Evolutionary conservation across 1,140 invertebrate species (phyloP), one percentile per base, ranked within the genome.

Genomic region (Euura lappo): DNA sequence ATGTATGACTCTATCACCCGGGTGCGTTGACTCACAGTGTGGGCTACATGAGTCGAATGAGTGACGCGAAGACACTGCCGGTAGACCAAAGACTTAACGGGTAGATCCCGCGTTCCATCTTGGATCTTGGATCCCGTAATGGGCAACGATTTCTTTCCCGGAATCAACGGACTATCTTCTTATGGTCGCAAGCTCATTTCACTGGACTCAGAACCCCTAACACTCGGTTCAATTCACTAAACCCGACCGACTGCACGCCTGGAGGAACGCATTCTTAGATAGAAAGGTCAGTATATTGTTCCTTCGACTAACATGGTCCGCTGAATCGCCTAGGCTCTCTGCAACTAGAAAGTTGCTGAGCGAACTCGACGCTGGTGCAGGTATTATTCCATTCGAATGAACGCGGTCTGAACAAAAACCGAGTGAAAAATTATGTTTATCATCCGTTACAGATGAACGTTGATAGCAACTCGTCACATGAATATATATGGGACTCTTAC

Each of bases 1-100:
- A 83, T 84, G 82, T 84, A 86, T 86, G 83, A 84, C 83, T 84
- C 79, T 83, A 85, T 86, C 81, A 82, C 80, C 79, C 73, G 71
- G 51, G 51, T 60, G 51, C 13, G 51, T 60, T 60, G 51, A n/a
- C 13, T 6, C 51, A n/a, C 28, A 60, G 51, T 60, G 51, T 60
- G 51, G 51, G 28, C 51, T 6, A 6, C 51, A 60, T 28, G 51
- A 8, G 13, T 60, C 51, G 51, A 60, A 28, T 28, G 51, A 60
- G 51, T 60, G 13, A 60, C 51, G 51, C 51, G 51, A n/a, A 60
- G 51, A 28, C 28, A 28, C 28, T 28, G 28, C 28, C 51, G 51
- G 8, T 60, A 60, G 51, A 68, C 42, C 13, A 13, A 28, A 28
- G 13, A 68, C 44, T 42, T 68, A 68, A 42, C 13, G 28, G 66